Conservation (phyloP, 2,797 vertebrate genomes). For the Glyptemys insculpta region DNA sequence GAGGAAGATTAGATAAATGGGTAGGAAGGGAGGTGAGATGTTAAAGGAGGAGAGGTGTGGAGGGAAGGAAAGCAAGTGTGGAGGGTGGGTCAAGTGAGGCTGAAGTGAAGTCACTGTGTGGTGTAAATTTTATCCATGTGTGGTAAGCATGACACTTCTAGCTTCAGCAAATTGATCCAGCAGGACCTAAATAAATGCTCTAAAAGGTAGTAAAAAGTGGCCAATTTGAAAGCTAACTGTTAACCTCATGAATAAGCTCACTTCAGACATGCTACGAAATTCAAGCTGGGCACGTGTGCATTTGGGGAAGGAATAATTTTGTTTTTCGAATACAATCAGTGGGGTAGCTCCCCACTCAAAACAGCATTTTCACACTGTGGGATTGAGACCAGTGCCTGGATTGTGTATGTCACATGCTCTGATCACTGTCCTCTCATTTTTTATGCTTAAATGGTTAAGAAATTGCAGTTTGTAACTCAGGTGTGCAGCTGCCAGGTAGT, state of each 20-base stretch:
- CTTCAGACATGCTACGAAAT: neutral
- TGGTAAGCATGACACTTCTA: too few relatives aligned
- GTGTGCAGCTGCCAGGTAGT: neutral
- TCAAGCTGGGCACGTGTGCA: neutral
- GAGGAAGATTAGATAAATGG: too few relatives aligned
- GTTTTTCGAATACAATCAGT: neutral
- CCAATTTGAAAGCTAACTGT: neutral
- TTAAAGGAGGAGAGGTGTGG: too few relatives aligned
- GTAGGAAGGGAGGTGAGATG: too few relatives aligned
- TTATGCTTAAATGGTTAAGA: neutral
- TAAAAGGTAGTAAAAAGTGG: neutral
- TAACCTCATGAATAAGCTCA: neutral
- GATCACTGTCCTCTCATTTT: neutral
- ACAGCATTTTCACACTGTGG: too few relatives aligned
- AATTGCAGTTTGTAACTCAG: neutral
- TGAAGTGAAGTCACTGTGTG: too few relatives aligned
- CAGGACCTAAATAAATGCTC: neutral
- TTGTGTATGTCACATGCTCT: neutral
- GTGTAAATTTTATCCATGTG: too few relatives aligned
- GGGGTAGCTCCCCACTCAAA: neutral
- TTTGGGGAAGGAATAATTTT: neutral
- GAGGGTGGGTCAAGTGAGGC: too few relatives aligned
- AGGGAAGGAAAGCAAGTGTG: too few relatives aligned
- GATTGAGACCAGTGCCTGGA: neutral
- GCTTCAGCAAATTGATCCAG: neutral